phyloP scores from a whole-genome alignment of 2,888 invertebrate genomes.

The Coelopa pilipes region DNA sequence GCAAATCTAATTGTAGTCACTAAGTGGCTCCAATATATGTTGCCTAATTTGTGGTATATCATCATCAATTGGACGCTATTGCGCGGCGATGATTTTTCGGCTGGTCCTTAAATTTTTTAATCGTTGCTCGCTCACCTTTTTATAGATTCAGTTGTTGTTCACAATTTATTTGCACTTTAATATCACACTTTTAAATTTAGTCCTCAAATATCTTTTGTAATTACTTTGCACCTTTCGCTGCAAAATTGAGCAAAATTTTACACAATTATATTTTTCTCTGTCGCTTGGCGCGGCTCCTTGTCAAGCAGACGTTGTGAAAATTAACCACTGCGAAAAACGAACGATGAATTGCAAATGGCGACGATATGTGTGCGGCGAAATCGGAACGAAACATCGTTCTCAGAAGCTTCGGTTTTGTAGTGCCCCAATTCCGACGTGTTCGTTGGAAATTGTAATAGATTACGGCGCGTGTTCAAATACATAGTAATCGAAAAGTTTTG shows the following conservation, averaged over 20 bases:
- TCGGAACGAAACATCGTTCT: conserved; percentile 6
- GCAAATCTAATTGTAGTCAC: no score
- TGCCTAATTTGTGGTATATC: no score
- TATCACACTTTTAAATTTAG: neutral
- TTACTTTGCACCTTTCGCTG: conserved; percentile 6
- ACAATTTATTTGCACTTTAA: neutral
- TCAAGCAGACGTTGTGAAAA: conserved; percentile 44
- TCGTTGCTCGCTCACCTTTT: neutral
- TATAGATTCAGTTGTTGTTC: neutral
- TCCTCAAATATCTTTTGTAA: conserved; percentile 7
- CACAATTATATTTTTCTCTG: conserved; percentile 11
- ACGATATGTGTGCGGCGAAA: conserved; percentile 23
- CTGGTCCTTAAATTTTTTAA: neutral
- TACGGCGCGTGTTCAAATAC: no score
- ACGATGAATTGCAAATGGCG: conserved; percentile 48
- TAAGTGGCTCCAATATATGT: no score
- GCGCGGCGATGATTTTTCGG: neutral
- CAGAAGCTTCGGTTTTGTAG: conserved; percentile 13
- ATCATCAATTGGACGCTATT: neutral
- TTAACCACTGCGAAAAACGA: conserved; percentile 45
- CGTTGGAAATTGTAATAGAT: conserved; percentile 16
- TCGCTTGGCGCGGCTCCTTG: conserved; percentile 42
- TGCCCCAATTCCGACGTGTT: neutral
- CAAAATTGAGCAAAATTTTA: neutral
- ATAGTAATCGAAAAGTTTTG: no score